Conservation (phyloP, 2,113 vertebrate species). For the Labeo catla region DNA sequence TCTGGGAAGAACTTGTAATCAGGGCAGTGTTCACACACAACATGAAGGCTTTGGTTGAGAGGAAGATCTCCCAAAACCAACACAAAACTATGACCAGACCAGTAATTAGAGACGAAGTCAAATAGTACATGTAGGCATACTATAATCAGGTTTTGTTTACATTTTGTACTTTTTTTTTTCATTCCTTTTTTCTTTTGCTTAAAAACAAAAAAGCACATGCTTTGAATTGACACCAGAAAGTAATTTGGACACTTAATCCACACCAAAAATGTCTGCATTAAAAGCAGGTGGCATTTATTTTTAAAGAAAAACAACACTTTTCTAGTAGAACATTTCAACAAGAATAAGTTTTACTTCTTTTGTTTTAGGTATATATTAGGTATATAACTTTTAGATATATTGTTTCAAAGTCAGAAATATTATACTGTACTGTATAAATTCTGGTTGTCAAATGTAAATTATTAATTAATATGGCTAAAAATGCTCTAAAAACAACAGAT, state of each 20-base stretch:
- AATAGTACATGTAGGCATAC: background rate
- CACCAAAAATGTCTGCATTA: background rate
- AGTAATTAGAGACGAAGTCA: constrained; percentile 18
- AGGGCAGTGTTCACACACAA: background rate
- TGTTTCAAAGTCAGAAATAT: background rate
- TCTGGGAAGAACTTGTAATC: background rate
- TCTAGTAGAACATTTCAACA: no score
- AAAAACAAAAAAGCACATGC: background rate
- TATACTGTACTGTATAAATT: background rate
- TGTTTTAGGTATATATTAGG: no score
- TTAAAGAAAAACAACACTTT: no score
- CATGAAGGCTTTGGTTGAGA: background rate
- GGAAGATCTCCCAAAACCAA: background rate
- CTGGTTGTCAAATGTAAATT: no score
- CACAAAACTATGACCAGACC: background rate
- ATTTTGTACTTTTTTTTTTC: background rate
- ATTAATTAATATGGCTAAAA: no score
- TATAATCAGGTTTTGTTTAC: background rate
- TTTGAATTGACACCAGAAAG: background rate
- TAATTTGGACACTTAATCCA: background rate
- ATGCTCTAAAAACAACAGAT: no score
- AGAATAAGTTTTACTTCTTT: no score
- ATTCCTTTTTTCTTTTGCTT: background rate
- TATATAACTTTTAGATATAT: background rate
- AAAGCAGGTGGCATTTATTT: background rate